Percentiles rank a stretch among this genome's conserved stretches.
Conservation (phyloP, 2,113 vertebrate species). For the Miniopterus natalensis region DNA sequence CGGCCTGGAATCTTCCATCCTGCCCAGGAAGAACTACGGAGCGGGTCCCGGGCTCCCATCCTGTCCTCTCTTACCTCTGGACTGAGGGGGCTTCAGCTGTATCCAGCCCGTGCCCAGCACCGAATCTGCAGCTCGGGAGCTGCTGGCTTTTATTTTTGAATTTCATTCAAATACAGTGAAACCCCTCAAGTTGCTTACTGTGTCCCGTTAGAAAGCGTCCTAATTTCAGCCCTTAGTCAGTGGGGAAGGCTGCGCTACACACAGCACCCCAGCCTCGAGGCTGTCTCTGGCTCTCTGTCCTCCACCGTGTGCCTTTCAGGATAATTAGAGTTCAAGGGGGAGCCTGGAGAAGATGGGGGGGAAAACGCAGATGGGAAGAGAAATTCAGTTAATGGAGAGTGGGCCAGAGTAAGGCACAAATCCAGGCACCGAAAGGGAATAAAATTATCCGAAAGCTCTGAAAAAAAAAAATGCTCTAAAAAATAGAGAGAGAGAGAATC, state of each 20-base stretch:
- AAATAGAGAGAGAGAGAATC: too few relatives aligned
- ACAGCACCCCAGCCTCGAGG: neutral
- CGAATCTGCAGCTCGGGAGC: neutral
- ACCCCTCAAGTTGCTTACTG: neutral
- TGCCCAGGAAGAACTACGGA: neutral
- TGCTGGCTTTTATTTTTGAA: neutral
- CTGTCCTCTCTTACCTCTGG: neutral
- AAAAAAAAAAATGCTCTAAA: too few relatives aligned
- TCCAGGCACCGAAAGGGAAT: neutral
- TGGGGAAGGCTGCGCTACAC: too few relatives aligned
- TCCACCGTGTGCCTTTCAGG: neutral
- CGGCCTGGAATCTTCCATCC: neutral
- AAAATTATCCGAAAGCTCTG: neutral
- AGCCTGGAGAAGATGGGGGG: neutral
- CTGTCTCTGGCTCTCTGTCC: neutral
- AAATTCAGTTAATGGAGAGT: neutral
- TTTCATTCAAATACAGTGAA: neutral
- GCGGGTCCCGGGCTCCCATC: accelerated
- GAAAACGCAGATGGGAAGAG: neutral
- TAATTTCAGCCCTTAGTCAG: neutral
- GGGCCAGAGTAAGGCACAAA: neutral
- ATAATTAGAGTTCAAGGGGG: neutral
- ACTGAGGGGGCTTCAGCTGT: too few relatives aligned
- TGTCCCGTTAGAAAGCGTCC: neutral
- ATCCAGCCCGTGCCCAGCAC: too few relatives aligned